A percentile compares a stretch with the other conserved stretches of the same genome.
Evolutionary conservation across 2,797 vertebrate genomes (phyloP).

Genomic region (Etheostoma nigrum): DNA sequence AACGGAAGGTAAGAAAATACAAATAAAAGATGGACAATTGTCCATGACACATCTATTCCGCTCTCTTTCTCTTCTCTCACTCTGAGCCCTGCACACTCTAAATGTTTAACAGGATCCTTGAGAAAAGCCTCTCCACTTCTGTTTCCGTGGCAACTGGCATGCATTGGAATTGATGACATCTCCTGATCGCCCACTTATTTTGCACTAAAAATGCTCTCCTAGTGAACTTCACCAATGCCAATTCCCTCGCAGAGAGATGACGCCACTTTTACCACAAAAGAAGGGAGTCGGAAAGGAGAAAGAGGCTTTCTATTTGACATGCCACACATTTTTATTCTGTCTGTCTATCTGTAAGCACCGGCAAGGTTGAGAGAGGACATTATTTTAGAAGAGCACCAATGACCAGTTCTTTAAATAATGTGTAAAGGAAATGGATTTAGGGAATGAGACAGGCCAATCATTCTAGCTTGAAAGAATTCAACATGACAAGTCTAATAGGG

Average conservation of each 20-base stretch:
- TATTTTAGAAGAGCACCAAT: constrained; percentile 13
- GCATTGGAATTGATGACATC: constrained; percentile 83
- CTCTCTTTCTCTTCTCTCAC: constrained; percentile 36
- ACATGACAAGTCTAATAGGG: constrained; percentile 26
- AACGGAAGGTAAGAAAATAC: constrained; percentile 2
- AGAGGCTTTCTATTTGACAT: constrained; percentile 20
- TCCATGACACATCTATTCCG: constrained; percentile 27
- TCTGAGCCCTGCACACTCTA: constrained; percentile 62
- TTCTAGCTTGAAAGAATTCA: constrained; percentile 25
- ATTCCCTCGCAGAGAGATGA: constrained; percentile 53
- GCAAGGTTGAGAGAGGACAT: background rate
- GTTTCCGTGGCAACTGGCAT: constrained; percentile 85
- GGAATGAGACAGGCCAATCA: constrained; percentile 6
- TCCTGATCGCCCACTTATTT: constrained; percentile 82
- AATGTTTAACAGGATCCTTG: constrained; percentile 82
- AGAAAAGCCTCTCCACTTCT: constrained; percentile 80
- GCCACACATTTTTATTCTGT: background rate
- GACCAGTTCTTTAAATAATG: constrained; percentile 18
- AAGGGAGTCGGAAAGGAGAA: background rate
- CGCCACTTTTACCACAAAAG: constrained; percentile 12
- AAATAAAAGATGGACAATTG: constrained; percentile 34
- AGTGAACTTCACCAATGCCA: constrained; percentile 63
- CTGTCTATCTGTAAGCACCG: background rate
- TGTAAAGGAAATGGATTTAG: constrained; percentile 9
- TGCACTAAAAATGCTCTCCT: constrained; percentile 72